phyloP scores from a whole-genome alignment of 2,113 vertebrate genomes.

The Tyto alba region DNA sequence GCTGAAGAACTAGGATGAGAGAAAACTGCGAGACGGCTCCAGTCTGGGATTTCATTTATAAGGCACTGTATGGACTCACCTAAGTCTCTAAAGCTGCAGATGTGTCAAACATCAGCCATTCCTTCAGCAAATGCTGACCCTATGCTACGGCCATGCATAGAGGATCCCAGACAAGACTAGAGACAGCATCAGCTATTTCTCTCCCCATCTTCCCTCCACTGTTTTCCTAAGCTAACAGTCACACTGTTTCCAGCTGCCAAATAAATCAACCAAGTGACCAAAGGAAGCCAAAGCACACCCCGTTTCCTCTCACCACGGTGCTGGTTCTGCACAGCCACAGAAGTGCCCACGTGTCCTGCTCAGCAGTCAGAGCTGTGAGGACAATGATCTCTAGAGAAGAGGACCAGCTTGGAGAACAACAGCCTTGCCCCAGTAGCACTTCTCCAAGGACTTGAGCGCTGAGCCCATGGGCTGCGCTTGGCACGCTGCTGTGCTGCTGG shows the following conservation, averaged over 20 bases:
- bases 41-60: not conserved
- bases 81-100: not conserved
- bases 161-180: not conserved
- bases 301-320: fast-evolving
- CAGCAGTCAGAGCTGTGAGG: not conserved
- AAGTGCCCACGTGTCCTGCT: not conserved
- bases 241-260: not conserved
- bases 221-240: not conserved
- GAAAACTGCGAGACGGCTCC: not conserved
- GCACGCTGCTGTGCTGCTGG: not conserved
- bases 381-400: not conserved
- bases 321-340: not conserved
- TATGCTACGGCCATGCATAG: fast-evolving
- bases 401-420: not conserved
- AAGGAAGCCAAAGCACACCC: not conserved
- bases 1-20: not conserved
- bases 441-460: not conserved
- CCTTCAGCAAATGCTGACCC: not conserved
- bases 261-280: not conserved
- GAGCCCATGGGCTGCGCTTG: fast-evolving
- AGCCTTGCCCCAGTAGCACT: fast-evolving
- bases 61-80: not conserved
- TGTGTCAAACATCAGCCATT: not conserved
- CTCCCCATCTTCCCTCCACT: too few species aligned
- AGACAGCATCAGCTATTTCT: not conserved